Evolutionary conservation across 2,113 vertebrate genomes (phyloP).

Genomic region (Scomber colias): DNA sequence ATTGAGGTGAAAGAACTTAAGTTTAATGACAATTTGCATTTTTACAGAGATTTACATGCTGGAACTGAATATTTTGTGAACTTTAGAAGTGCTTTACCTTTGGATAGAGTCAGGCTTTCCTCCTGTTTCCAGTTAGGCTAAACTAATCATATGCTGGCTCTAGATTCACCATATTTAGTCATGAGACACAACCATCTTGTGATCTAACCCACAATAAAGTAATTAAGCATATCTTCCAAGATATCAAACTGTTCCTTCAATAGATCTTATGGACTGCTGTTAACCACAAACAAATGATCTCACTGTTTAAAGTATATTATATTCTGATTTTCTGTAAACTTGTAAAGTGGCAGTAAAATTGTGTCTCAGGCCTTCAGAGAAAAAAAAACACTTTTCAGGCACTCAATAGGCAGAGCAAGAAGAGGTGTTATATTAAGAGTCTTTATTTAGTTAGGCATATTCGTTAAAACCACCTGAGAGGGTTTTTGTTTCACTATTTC

Average conservation of each 20-base stretch:
- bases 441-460: too few species aligned
- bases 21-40: not conserved
- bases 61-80: too few species aligned
- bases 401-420: too few species aligned
- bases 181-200: not conserved
- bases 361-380: not conserved
- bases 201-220: not conserved
- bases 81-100: too few species aligned
- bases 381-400: not conserved
- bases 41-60: not conserved
- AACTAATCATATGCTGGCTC: not conserved
- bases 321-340: not conserved
- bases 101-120: too few species aligned
- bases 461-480: too few species aligned
- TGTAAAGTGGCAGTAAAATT: conserved; percentile 4
- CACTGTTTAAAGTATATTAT: not conserved
- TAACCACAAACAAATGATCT: not conserved
- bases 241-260: not conserved
- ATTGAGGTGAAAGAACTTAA: too few species aligned
- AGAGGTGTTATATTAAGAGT: too few species aligned
- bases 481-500: too few species aligned
- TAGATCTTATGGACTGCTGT: not conserved
- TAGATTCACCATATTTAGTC: not conserved
- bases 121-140: too few species aligned
- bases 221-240: too few species aligned